Base-by-base conservation (phyloP, 2,113 vertebrate species). In the Columba janthina region DNA sequence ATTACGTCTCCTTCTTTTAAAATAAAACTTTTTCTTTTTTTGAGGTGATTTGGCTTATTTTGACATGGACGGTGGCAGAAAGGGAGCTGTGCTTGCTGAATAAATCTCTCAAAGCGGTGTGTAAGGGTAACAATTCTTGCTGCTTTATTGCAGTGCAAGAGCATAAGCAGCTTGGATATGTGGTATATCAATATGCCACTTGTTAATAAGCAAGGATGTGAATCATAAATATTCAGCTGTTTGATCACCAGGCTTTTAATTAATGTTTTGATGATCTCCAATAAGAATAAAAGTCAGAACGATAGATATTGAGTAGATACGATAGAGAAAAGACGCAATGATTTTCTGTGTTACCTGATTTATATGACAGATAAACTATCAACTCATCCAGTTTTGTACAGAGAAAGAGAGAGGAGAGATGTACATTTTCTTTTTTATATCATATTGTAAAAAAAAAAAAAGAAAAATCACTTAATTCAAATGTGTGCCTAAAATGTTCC, bases 211-310 rank as follows among this genome's bases (percentile, higher is more conserved):
- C 83, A 93, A 93, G 96, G 94, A 96, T 7, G 44, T 94, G 94
- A 96, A 97, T 97, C 90, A 97, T 97, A 97, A 97, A 97, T 97
- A 97, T 97, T 96, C 50, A 25, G 67, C 92, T 96, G 95, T 96
- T 97, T 97, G 97, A 97, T 97, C 97, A 97, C 89, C 89, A 83
- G 89, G 90, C 96, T 97, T 97, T 97, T 97, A 97, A 97, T 97
- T 97, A 97, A 97, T 97, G 97, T 97, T 97, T 97, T 97, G 97
- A 97, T 97, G 97, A 96, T 96, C 95, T 97, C 96, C 96, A 96
- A 97, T 97, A 97, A 97, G 97, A 97, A 97, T 96, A 97, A 97
- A 97, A 97, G 94, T 97, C 96, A 96, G 96, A 95, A 62, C 65
- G 79, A 87, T 96, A 94, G 96, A 93, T 97, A 97, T 51, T 96